Base-by-base conservation (phyloP, 2,113 vertebrate species). In the Nothoprocta perdicaria region DNA sequence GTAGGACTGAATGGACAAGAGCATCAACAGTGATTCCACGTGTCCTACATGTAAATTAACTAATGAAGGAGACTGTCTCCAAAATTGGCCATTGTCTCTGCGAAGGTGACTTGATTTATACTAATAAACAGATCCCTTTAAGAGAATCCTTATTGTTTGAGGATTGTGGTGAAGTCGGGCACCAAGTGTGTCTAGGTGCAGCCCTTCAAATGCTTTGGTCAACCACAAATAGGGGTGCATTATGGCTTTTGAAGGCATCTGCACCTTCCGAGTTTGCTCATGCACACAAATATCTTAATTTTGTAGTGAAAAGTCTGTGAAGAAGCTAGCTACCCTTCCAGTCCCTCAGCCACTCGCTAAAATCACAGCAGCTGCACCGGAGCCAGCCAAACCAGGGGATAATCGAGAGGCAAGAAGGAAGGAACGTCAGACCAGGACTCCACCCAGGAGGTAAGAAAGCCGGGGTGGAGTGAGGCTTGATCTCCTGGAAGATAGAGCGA, bases 401-500 rank as follows among this genome's bases (percentile, higher is more conserved):
- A 97, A 94, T 5, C 94, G 99, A 88, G 98, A 99, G 91, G 98
- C 98, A 5, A 97, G 98, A 43, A 97, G 97, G 96, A 99, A 99
- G 97, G 99, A 99, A 62, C 97, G 98, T 1, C 98, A 97, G 90
- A 97, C 97, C 7, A 98, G 98, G 84, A 98, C 95, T 31, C 98
- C 98, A 43, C 98, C 98, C 19, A 97, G 98, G 90, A 99, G 99
- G 99, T 99, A 95, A 88, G 97, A 41, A 45, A 45, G 26, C 14
- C 8, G 50, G 33, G n/a, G 76, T 80, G 84, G 71, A 85, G 68
- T 6, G 65, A 82, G 84, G 12, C 35, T 63, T 41, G 27, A 61
- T 88, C 77, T 55, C 50, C 11, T 46, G 31, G 58, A 18, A 86
- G 40, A 86, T 27, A 41, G 48, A 69, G 55, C 35, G 62, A 58